Base-by-base conservation (phyloP, 2,888 invertebrate genomes). In the Clitarchus hookeri region DNA sequence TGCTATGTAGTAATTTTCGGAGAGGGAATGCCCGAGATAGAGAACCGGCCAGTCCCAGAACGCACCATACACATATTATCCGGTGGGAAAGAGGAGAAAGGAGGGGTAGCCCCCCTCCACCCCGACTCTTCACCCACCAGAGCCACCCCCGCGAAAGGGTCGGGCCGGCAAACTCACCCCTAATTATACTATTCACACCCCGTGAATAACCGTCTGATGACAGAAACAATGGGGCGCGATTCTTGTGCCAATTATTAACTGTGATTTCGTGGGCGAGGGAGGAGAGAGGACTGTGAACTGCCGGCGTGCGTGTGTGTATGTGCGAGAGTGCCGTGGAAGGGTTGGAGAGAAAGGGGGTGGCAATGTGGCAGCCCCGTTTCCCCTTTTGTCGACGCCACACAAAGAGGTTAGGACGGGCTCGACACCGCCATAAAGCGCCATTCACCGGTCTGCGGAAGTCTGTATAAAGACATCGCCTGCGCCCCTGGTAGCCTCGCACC, bases 181-280 rank as follows among this genome's bases (percentile, higher is more conserved):
- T 88, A 87, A 88, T 88, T 88, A 88, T 88, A 86, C 86, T 87
- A 88, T 88, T 88, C 86, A 88, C 27, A n/a, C 26, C 87, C 65
- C 86, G 65, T 87, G 87, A 87, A 87, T 87, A 85, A 86, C 44
- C 44, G 53, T 78, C 86, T 88, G 87, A 87, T 88, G 88, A 88
- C 87, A 85, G 87, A 88, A 88, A 88, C 88, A 88, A 88, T 87
- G 86, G 44, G 53, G 25, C 23, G 65, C 84, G 86, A 85, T 87
- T 87, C 86, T 87, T 87, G 85, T 85, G 84, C 86, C 86, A 87
- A 87, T 87, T 87, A 87, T 87, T 87, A 87, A 65, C 65, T 87
- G 85, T 87, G 86, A 87, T 87, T 87, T 86, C 84, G 87, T 85
- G 79, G 80, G 77, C 65, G 65, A n/a, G 65, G 87, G 85, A 83